Percentiles rank a stretch among this genome's conserved stretches.
Evolutionary conservation across 1,140 invertebrate genomes (phyloP).

Genomic region (Latrodectus geometricus): DNA sequence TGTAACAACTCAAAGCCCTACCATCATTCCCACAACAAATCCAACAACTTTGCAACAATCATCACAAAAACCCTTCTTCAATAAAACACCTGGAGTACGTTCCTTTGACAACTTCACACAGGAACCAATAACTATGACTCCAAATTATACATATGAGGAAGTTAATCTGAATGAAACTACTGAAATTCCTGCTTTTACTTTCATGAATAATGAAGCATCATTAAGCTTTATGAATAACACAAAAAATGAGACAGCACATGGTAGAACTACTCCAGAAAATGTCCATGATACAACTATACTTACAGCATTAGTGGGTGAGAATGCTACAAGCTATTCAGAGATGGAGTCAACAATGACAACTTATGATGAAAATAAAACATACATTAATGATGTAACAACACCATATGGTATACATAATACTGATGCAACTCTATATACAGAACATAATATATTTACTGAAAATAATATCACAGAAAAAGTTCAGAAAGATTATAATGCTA

Average conservation of each 20-base stretch:
- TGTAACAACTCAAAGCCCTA: neutral
- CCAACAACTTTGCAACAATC: neutral
- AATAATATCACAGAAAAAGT: no score
- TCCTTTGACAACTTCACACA: constrained; percentile 28
- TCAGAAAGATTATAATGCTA: neutral
- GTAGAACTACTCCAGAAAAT: neutral
- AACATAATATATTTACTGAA: no score
- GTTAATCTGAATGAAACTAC: neutral
- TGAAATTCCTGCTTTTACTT: neutral
- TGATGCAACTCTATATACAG: no score
- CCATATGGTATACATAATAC: no score
- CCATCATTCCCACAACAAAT: neutral
- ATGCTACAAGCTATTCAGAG: no score
- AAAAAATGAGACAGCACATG: neutral
- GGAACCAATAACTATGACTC: neutral
- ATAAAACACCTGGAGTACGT: constrained; percentile 32
- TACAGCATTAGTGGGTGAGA: no score
- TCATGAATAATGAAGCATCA: neutral
- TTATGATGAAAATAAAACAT: no score
- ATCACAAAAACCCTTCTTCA: constrained; percentile 4
- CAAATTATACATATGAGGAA: neutral
- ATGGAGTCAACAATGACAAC: no score
- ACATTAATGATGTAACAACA: no score
- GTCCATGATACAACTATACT: neutral
- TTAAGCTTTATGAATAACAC: neutral